phyloP scores from a whole-genome alignment of 2,113 vertebrate genomes.

The Seriola quinqueradiata region DNA sequence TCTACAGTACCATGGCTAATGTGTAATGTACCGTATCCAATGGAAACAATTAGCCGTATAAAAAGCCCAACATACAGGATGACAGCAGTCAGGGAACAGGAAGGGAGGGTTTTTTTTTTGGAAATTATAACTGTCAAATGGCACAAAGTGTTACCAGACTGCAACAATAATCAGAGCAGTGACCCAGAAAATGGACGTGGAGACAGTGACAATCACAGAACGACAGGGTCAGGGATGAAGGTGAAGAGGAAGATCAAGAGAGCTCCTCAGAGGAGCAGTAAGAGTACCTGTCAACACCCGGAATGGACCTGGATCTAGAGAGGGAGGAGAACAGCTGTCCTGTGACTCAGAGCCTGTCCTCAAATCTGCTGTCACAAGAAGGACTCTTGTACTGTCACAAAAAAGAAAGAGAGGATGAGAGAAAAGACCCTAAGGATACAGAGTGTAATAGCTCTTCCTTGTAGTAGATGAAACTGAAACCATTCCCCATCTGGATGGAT shows the following conservation, averaged over 20 bases:
- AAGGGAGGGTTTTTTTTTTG: constrained; percentile 38
- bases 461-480: constrained; percentile 56
- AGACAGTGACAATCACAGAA: constrained; percentile 51
- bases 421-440: constrained; percentile 36
- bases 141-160: constrained; percentile 70
- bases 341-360: constrained; percentile 34
- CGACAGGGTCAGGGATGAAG: constrained; percentile 40
- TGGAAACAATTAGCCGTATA: constrained; percentile 49
- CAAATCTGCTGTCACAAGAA: constrained; percentile 32
- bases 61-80: constrained; percentile 34
- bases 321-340: constrained; percentile 31
- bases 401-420: constrained; percentile 23
- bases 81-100: constrained; percentile 49
- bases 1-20: constrained; percentile 35
- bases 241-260: constrained; percentile 42
- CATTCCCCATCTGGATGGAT: constrained; percentile 64
- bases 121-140: constrained; percentile 55
- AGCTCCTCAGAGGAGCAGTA: constrained; percentile 16
- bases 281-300: constrained; percentile 37
- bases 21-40: constrained; percentile 38
- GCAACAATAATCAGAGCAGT: constrained; percentile 55
- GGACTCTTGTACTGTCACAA: constrained; percentile 41
- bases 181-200: constrained; percentile 51
- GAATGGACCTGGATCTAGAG: constrained; percentile 3
- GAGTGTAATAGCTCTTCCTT: constrained; percentile 44